Base-by-base conservation (phyloP, 2,113 vertebrate species). In the Eudyptes chrysolophus region DNA sequence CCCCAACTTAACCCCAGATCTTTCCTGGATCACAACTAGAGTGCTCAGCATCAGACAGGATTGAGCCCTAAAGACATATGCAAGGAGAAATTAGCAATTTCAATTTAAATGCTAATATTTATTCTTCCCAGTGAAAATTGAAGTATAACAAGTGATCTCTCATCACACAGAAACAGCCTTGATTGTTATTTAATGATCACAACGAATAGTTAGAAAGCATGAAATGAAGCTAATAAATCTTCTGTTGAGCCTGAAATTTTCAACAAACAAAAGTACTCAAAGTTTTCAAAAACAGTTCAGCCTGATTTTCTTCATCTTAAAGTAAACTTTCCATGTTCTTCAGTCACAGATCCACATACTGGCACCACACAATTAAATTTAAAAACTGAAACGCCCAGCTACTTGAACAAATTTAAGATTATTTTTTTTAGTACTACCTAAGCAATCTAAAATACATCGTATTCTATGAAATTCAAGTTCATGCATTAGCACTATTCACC, bases 201-300 rank as follows among this genome's bases (percentile, higher is more conserved):
- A 90, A 90, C 0, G 0, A 88, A 77, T 34, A 87, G 77, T 75
- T 93, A 69, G 93, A 92, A 95, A 94, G 75, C 93, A 95, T 69
- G 75, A 95, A 95, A 96, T 86, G 68, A 95, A 96, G 90, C 54
- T 86, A 96, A 96, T 97, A 96, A 86, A 95, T 96, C 91, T 92
- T 95, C 66, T 17, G 24, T 36, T 86, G 66, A 80, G 79, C 36
- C 58, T 89, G 66, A 76, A 86, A 72, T 69, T 85, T 88, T 61
- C 57, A 75, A 58, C 65, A 93, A 89, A 86, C 7, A 10, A 25
- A 94, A 97, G 65, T 64, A 69, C 34, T 57, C 12, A 1, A 75
- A 75, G 62, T 82, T 95, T 78, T 75, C 55, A 76, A 85, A 71
- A 87, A 11, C 42, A 79, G 46, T 61, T 91, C 34, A 24, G 68